Percentiles rank a stretch among this genome's conserved stretches.
phyloP scores from a whole-genome alignment of 1,140 invertebrate species.

The Epicauta chinensis region DNA sequence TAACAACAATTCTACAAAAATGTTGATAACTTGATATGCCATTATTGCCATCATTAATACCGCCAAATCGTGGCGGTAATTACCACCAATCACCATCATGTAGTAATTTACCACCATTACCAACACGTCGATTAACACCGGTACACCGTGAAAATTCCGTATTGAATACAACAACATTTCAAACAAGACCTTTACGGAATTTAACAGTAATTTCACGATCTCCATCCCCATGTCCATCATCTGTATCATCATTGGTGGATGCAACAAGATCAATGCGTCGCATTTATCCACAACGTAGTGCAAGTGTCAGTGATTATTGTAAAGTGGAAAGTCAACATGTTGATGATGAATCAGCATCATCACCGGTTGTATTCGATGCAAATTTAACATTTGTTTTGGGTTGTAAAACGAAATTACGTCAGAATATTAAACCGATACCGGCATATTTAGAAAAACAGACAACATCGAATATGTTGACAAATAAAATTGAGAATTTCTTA shows the following conservation, averaged over 20 bases:
- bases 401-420: conserved; percentile 59
- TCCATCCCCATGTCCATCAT: conserved; percentile 39
- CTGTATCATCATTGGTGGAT: conserved; percentile 27
- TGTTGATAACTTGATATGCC: too few species aligned
- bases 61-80: too few species aligned
- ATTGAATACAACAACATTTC: conserved; percentile 18
- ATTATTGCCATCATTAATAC: neutral
- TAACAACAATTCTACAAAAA: too few species aligned
- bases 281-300: conserved; percentile 56
- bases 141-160: neutral
- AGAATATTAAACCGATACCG: conserved; percentile 60
- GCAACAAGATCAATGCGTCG: conserved; percentile 47
- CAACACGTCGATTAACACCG: conserved; percentile 2
- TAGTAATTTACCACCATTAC: neutral
- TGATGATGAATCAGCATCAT: too few species aligned
- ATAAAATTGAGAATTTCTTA: conserved; percentile 72
- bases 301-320: conserved; percentile 41
- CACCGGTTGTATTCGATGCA: conserved; percentile 72
- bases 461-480: conserved; percentile 64
- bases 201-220: conserved; percentile 23
- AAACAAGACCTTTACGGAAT: conserved; percentile 26
- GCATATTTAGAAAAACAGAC: conserved; percentile 67
- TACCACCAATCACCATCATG: neutral
- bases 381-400: conserved; percentile 73
- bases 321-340: conserved; percentile 52